Conservation (phyloP, 1,140 invertebrate genomes). For the Vanessa tameamea region DNA sequence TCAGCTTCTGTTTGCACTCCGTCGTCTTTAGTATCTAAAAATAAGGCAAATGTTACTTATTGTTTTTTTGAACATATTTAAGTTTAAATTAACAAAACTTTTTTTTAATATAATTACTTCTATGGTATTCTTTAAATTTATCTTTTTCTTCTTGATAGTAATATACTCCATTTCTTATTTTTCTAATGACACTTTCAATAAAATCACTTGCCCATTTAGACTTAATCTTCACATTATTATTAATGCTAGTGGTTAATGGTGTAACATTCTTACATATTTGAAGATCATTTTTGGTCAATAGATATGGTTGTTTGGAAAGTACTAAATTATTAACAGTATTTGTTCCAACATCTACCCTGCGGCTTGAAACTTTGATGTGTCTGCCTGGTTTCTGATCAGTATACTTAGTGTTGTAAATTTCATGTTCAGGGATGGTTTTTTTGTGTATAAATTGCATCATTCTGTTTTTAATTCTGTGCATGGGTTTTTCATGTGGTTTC, state of each 20-base stretch:
- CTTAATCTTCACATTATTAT: slow-evolving; percentile 34
- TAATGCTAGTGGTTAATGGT: background rate
- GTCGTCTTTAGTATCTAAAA: slow-evolving; percentile 46
- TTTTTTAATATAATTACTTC: slow-evolving; percentile 19
- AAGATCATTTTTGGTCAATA: background rate
- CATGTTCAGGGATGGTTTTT: slow-evolving; percentile 37
- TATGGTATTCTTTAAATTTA: background rate
- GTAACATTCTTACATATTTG: slow-evolving; percentile 4
- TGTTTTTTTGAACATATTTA: background rate
- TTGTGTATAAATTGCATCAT: slow-evolving; percentile 61
- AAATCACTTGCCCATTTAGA: slow-evolving; percentile 63
- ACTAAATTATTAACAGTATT: slow-evolving; percentile 8
- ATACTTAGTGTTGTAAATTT: background rate
- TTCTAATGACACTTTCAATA: slow-evolving; percentile 67
- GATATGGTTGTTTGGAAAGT: background rate
- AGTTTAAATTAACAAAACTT: too few relatives aligned
- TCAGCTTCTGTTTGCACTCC: slow-evolving; percentile 46
- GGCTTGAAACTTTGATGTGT: background rate
- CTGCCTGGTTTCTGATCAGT: background rate
- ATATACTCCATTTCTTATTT: slow-evolving; percentile 64
- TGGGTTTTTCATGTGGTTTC: slow-evolving; percentile 31
- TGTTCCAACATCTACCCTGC: slow-evolving; percentile 8
- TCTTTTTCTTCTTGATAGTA: slow-evolving; percentile 51
- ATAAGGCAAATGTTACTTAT: background rate
- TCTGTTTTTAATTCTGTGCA: slow-evolving; percentile 56